Evolutionary conservation across 2,888 invertebrate genomes (phyloP), one percentile per base, ranked within the genome.

Genomic region (Galerucella nymphaeae): DNA sequence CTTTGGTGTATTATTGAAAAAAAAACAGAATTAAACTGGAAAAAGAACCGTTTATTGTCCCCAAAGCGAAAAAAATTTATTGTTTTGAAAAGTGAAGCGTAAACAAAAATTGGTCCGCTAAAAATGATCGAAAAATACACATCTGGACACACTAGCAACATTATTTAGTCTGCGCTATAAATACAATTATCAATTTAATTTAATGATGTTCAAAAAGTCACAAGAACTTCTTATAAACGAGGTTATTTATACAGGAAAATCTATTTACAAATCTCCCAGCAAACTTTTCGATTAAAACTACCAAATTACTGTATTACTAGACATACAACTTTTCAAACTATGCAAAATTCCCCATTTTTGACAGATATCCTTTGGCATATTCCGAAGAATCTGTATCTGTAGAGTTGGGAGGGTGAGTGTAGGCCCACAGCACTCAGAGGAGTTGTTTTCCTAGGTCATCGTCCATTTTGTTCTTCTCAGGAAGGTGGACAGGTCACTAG

Each of bases 161-260:
- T 83, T 84, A 84, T 84, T 84, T 84, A 84, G 84, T 84, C 84
- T 84, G 82, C 78, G 83, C 83, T 84, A 84, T 84, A 84, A 84
- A 84, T 84, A 84, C 79, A 81, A 83, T 83, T 83, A 84, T 84
- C 83, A 84, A 84, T 84, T 84, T n/a, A 84, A 84, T 83, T 83
- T 83, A 83, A 83, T 82, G 83, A 84, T 83, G 82, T 82, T 82
- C 82, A 81, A 83, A 50, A 83, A 83, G 83, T 83, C 82, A 79
- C 80, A 82, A 81, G 80, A 82, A 80, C 81, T 81, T 82, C 80
- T 53, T 53, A 80, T 81, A 82, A 82, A 83, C 82, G 82, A 83
- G 82, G 82, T 82, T 83, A 82, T 82, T 82, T 81, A 80, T 80
- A 80, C 80, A 78, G 82, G 82, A 79, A 6, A 57, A 80, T 78